Base-by-base conservation (phyloP, 2,888 invertebrate genomes). In the Tiphia femorata region DNA sequence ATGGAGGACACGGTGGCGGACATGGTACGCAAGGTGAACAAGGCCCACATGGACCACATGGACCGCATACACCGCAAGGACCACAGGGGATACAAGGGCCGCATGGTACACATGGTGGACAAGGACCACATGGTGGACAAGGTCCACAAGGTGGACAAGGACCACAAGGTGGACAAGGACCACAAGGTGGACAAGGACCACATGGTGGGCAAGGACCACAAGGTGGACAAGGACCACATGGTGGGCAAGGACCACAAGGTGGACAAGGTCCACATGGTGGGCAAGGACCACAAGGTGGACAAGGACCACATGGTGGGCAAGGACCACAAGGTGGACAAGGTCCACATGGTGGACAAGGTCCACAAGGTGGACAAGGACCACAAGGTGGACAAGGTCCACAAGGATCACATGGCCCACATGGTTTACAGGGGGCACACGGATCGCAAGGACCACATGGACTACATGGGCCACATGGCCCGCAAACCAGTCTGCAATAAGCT, bases 301-400 rank as follows among this genome's bases (percentile, higher is more conserved):
- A 58, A 16, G 46, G 19, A 19, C 23, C 23, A 17, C 29, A 40
- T 85, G 86, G 6, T 77, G 7, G 8, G 10, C 50, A 49, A 30
- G 38, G n/a, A 21, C 4, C 25, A 10, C 14, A 37, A 10, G 25
- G 25, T 1, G 10, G n/a, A 86, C 1, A 86, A 85, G 0, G 84
- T 84, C 56, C 84, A 84, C 3, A 80, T 78, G 16, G 76, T 3
- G 17, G 17, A 2, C 27, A 50, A 16, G 35, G 37, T n/a, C n/a
- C n/a, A n/a, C n/a, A n/a, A n/a, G 10, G 12, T 19, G 49, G 42
- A 25, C 23, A 33, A 4, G 12, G 27, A 14, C 42, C 29, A 21
- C 20, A 20, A 20, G 21, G 38, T 10, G 49, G 47, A 16, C 49
- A 49, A 29, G 16, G 51, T 17, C 5, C 52, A n/a, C 3, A 48